These are phyloP conservation scores for Cantharis lateralis DNA, from an alignment of 2,888 invertebrate species.

Conservation along the genomic window DNA sequence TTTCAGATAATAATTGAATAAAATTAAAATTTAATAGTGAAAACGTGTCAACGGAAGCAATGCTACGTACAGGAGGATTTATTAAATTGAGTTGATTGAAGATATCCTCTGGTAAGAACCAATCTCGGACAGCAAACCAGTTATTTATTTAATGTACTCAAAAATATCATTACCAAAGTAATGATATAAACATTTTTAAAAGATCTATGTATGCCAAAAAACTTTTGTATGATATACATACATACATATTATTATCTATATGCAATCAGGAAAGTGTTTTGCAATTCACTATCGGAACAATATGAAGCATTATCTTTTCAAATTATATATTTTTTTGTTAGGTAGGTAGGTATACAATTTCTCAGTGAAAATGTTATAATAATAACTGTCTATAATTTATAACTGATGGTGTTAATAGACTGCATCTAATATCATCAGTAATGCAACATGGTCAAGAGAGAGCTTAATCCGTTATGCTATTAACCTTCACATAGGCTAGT, in stretches of 20 bases:
- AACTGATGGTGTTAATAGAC: conserved; percentile 21
- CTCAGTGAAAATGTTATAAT: neutral
- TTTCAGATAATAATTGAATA: neutral
- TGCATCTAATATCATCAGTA: conserved; percentile 22
- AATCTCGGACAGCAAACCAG: neutral
- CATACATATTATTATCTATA: too few relatives aligned
- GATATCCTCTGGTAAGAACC: neutral
- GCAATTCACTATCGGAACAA: neutral
- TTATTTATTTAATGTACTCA: neutral
- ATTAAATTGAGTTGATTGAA: neutral
- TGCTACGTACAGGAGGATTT: neutral
- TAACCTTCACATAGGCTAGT: conserved; percentile 22
- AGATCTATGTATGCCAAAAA: neutral
- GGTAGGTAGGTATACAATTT: neutral
- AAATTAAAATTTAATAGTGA: neutral
- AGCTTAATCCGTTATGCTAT: conserved; percentile 27
- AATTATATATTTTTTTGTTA: neutral
- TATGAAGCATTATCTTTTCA: neutral
- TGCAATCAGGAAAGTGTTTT: neutral
- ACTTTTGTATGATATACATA: neutral
- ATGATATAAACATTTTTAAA: too few relatives aligned
- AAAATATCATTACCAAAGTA: neutral
- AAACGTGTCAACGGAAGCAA: neutral
- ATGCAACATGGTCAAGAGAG: conserved; percentile 15
- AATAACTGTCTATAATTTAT: neutral